Base-by-base conservation (phyloP, 2,888 invertebrate genomes). In the Chaitophorus viminalis region DNA sequence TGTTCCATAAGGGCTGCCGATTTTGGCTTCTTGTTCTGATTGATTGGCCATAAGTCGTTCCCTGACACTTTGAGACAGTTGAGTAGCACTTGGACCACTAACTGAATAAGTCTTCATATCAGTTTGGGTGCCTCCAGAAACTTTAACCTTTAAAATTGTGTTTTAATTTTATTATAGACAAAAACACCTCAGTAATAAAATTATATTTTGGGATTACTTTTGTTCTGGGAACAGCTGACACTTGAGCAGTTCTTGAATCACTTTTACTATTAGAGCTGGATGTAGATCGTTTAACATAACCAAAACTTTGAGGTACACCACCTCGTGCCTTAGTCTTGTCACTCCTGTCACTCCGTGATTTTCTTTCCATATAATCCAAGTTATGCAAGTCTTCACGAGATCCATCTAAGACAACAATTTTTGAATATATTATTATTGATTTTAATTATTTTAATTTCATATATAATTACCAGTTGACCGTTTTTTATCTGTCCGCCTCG, bases 91-190 rank as follows among this genome's bases (percentile, higher is more conserved):
- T 46, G 96, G 95, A 31, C 96, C 96, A 72, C 89, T 89, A 21
- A 89, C 82, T 9, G 89, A 96, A 92, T 95, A 96, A 86, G 96
- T 96, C 91, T 97, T 96, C 68, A 95, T 92, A 90, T 96, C 96
- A 90, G 97, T 97, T 91, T 97, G 97, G 0, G 97, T 97, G 52
- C 97, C 97, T 25, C 97, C 97, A 11, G 97, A 96, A 46, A 97
- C 96, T 92, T 97, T 97, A 60, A 97, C 92, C 92, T 93, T 86
- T 11, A 90, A 89, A 65, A 60, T 29, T 39, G 74, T 36, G 8
- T 2, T 76, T 46, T 70, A 68, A 75, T 77, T 29, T 54, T 86
- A 81, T 18, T 60, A 85, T n/a, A 46, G 1, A 54, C 54, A 68
- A 70, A 60, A 60, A 25, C 46, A 46, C 46, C 2, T 46, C 14